phyloP scores from a whole-genome alignment of 2,888 invertebrate species.

The Eupeodes latifasciatus region DNA sequence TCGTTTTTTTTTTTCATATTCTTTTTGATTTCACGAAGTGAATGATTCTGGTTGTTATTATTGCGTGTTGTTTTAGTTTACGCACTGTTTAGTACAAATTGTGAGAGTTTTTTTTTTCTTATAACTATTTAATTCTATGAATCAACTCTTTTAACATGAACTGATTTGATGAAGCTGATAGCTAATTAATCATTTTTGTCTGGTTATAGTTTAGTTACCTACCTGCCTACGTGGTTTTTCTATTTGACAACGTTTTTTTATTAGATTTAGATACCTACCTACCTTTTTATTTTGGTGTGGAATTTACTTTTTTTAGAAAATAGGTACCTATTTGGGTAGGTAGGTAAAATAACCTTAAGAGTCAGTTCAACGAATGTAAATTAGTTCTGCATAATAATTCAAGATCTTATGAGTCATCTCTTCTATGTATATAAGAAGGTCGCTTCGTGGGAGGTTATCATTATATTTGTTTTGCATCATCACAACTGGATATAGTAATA shows the following conservation, averaged over 20 bases:
- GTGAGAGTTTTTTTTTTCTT: constrained; percentile 20
- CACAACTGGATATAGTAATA: no score
- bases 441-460: no score
- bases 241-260: neutral
- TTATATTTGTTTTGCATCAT: no score
- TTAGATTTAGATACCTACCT: no score
- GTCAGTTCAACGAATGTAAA: no score
- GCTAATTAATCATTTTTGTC: neutral
- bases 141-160: neutral
- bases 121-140: constrained; percentile 9
- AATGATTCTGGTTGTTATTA: constrained; percentile 4
- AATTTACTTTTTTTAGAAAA: no score
- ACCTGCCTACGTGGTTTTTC: neutral
- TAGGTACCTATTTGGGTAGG: no score
- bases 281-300: neutral
- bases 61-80: constrained; percentile 66
- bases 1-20: constrained; percentile 13
- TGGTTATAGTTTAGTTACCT: neutral
- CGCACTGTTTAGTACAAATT: constrained; percentile 65
- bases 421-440: no score
- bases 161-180: neutral
- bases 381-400: no score
- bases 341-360: no score
- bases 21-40: constrained; percentile 25
- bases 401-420: no score